Conservation (phyloP, 64 coral and sea anemone genomes). For the Actinia equina region DNA sequence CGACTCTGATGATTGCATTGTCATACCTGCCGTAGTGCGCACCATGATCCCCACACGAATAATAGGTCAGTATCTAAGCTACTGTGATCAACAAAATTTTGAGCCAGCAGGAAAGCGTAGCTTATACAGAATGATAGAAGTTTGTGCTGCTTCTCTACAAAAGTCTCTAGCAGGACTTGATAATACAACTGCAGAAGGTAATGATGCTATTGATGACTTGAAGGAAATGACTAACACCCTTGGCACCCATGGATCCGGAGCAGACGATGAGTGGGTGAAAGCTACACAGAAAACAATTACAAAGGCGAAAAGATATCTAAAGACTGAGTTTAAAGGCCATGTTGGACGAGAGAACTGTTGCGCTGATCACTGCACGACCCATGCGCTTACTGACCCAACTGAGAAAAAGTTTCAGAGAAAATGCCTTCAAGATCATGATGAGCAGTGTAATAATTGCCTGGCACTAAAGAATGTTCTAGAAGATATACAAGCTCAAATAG, state of each 20-base stretch:
- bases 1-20: conserved; percentile 51
- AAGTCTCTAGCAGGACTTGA: conserved; percentile 57
- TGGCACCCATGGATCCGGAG: conserved; percentile 21
- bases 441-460: background rate
- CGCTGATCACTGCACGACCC: conserved; percentile 43
- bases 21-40: conserved; percentile 52
- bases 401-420: conserved; percentile 34
- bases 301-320: conserved; percentile 56
- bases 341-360: conserved; percentile 23
- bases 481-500: conserved; percentile 11
- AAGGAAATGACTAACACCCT: conserved; percentile 36
- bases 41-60: conserved; percentile 45
- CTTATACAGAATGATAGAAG: conserved; percentile 49
- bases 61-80: conserved; percentile 40
- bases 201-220: conserved; percentile 52
- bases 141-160: conserved; percentile 40
- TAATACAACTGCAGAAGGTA: conserved; percentile 68
- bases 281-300: conserved; percentile 32
- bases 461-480: background rate
- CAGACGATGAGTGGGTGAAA: conserved; percentile 38
- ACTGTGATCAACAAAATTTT: conserved; percentile 49
- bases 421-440: conserved; percentile 28
- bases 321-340: conserved; percentile 59
- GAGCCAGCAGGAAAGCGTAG: conserved; percentile 24
- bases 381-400: conserved; percentile 43